Conservation (phyloP, 2,797 vertebrate species). For the Crenichthys baileyi region DNA sequence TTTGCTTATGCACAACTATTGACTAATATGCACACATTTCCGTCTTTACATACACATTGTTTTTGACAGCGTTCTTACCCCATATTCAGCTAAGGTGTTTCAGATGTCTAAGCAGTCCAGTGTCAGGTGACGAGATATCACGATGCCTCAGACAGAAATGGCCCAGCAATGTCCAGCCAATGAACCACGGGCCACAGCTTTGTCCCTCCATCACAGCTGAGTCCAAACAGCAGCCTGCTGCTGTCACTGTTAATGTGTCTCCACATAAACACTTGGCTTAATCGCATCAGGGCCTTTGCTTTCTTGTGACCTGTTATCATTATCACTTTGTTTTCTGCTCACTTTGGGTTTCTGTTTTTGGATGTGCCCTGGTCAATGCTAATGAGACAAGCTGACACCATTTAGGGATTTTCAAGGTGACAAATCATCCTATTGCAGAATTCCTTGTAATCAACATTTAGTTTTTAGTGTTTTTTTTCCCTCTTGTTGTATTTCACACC, state of each 20-base stretch:
- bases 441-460: neutral
- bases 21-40: too few species aligned
- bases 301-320: conserved; percentile 39
- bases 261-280: conserved; percentile 61
- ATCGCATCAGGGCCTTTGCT: conserved; percentile 37
- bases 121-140: conserved; percentile 82
- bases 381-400: conserved; percentile 14
- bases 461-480: neutral
- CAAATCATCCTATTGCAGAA: conserved; percentile 4
- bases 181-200: conserved; percentile 85
- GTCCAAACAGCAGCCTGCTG: conserved; percentile 68
- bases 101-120: conserved; percentile 85
- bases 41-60: too few species aligned
- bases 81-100: conserved; percentile 84
- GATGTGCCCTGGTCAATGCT: conserved; percentile 9
- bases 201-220: conserved; percentile 69
- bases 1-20: too few species aligned
- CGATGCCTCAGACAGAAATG: conserved; percentile 84
- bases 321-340: conserved; percentile 37
- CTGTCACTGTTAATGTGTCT: conserved; percentile 68
- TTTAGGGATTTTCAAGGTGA: conserved; percentile 13
- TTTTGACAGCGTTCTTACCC: too few species aligned
- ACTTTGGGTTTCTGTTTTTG: conserved; percentile 32
- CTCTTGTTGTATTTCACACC: neutral
- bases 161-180: conserved; percentile 88